Evolutionary conservation across 2,113 vertebrate genomes (phyloP), one percentile per base, ranked within the genome.

Genomic region (Thomomys bottae): DNA sequence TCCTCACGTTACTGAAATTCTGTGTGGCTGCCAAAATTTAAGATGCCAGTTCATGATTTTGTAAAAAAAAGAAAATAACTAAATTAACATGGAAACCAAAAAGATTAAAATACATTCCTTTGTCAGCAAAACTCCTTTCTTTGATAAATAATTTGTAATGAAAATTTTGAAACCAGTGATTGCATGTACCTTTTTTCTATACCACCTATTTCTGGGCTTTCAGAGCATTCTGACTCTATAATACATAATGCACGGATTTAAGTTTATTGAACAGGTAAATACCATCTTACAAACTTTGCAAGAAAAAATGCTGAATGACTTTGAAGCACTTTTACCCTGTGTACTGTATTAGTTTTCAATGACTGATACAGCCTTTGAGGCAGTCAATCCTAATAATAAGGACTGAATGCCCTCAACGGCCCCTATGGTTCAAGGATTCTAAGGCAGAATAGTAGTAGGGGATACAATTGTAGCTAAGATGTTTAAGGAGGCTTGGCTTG

Each of bases 171-270:
- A 86, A 76, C 20, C 61, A 82, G 76, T 85, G 11, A 54, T 23
- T 84, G 77, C 73, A 45, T 15, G 70, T 49, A 2, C 4, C 11
- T 76, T 36, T 61, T 80, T n/a, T 38, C 45, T 79, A 1, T 40
- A 75, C 75, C 61, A 87, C 6, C 68, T 42, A 78, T 73, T 70
- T 24, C 42, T 87, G 15, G 81, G 10, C 81, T 84, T 87, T 93
- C 45, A 84, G 28, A 91, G 54, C 26, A 57, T 76, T 90, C 24
- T 87, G 45, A n/a, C 57, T 80, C 42, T 91, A 8, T 80, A 64
- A 80, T 75, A 30, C 42, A 49, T 82, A 77, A 70, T 63, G 24
- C 73, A 42, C 36, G 86, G 26, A 93, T 77, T 83, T 49, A 68
- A 89, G 36, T 45, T 66, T 84, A 84, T 40, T 40, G 5, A 84